These are phyloP conservation scores for Netelia inedita DNA, from an alignment of 2,888 invertebrate species.

Conservation along the genomic window DNA sequence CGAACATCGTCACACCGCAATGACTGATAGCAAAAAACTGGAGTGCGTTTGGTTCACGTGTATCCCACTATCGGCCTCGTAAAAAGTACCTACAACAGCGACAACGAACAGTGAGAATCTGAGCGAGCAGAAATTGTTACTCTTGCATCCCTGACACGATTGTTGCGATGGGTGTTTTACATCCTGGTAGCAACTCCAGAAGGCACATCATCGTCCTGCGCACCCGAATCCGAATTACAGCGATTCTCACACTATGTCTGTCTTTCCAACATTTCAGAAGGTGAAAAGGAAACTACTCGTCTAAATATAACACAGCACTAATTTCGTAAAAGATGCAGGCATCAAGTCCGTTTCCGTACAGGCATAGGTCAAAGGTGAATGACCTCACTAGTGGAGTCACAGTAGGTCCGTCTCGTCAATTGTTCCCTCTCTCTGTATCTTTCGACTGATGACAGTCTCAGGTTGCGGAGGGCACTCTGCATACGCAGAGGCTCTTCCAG, in stretches of 20 bases:
- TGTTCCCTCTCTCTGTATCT: background rate
- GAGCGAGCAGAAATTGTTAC: background rate
- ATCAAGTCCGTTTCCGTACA: background rate
- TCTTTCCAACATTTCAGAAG: background rate
- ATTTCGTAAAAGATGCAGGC: conserved; percentile 13
- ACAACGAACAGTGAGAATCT: background rate
- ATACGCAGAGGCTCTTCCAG: background rate
- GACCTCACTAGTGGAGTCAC: conserved; percentile 48
- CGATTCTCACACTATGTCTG: background rate
- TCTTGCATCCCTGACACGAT: conserved; percentile 16
- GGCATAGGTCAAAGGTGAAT: conserved; percentile 50
- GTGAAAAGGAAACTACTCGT: conserved; percentile 1
- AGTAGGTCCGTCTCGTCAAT: conserved; percentile 37
- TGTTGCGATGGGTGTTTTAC: background rate
- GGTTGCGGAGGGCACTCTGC: background rate
- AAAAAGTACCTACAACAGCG: conserved; percentile 3
- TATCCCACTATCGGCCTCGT: conserved; percentile 4
- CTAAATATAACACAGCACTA: conserved; percentile 24
- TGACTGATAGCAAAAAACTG: conserved; percentile 43
- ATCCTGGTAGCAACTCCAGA: background rate
- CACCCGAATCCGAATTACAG: conserved; percentile 5
- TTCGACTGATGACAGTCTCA: background rate
- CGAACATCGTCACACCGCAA: conserved; percentile 45
- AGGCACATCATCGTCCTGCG: background rate
- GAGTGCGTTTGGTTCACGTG: conserved; percentile 7